Evolutionary conservation across 1,140 invertebrate species (phyloP).

Genomic region (Drosophila busckii): DNA sequence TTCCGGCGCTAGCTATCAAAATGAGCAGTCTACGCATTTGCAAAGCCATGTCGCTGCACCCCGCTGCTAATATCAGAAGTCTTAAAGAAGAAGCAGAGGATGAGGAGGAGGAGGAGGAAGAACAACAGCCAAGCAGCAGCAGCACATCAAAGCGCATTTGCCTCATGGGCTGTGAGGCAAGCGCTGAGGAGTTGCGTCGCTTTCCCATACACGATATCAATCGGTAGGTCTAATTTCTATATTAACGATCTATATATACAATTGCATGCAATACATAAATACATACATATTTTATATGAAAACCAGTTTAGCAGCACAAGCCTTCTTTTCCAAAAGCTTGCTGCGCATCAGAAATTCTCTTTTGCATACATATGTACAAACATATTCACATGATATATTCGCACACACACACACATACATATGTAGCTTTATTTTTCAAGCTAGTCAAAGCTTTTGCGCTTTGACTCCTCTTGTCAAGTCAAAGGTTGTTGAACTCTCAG

Average conservation of each 20-base stretch:
- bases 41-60: slow-evolving; percentile 50
- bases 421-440: slow-evolving; percentile 1
- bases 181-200: slow-evolving; percentile 44
- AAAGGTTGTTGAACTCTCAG: slow-evolving; percentile 58
- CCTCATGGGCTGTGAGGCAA: slow-evolving; percentile 46
- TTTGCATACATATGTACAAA: slow-evolving; percentile 2
- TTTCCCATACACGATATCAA: slow-evolving; percentile 52
- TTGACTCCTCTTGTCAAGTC: slow-evolving; percentile 27
- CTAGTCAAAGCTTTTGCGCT: slow-evolving; percentile 41
- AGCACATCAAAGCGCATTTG: slow-evolving; percentile 40
- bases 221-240: slow-evolving; percentile 46
- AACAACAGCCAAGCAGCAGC: too few relatives aligned
- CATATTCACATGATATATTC: background rate
- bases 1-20: background rate
- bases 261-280: too few relatives aligned
- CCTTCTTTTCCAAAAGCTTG: slow-evolving; percentile 33
- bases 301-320: slow-evolving; percentile 47
- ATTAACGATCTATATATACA: too few relatives aligned
- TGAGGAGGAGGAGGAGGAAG: too few relatives aligned
- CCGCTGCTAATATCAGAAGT: slow-evolving; percentile 2
- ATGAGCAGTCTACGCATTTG: slow-evolving; percentile 52
- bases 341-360: slow-evolving; percentile 38
- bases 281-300: too few relatives aligned
- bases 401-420: background rate
- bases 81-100: background rate